These are phyloP conservation scores for Betta splendens DNA, from an alignment of 2,797 vertebrate species.

Conservation along the genomic window DNA sequence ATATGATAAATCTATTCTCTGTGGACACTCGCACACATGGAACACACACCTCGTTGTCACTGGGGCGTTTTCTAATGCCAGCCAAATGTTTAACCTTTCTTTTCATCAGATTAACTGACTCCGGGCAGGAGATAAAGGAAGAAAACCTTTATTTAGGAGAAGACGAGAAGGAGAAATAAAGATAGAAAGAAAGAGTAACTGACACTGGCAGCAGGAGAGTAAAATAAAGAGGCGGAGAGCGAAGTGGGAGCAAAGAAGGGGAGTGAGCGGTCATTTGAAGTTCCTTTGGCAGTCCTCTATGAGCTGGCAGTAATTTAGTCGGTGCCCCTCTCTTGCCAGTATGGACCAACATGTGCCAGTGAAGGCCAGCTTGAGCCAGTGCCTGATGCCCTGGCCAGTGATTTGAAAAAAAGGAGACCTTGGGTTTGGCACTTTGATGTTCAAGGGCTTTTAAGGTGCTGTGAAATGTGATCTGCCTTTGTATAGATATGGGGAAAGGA, in stretches of 20 bases:
- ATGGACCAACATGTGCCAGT: constrained; percentile 52
- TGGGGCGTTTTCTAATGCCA: constrained; percentile 45
- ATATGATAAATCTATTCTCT: constrained; percentile 35
- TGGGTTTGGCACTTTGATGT: constrained; percentile 59
- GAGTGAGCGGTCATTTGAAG: constrained; percentile 68
- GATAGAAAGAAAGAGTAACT: constrained; percentile 6
- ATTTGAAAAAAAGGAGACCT: constrained; percentile 35
- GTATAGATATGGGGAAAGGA: constrained; percentile 36
- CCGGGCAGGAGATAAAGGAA: constrained; percentile 43
- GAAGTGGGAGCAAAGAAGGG: constrained; percentile 42
- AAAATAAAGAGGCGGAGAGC: constrained; percentile 11
- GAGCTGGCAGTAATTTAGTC: constrained; percentile 62
- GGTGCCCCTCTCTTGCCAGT: constrained; percentile 43
- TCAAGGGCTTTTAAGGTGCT: constrained; percentile 50
- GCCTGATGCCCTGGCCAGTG: constrained; percentile 47
- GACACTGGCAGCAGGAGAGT: constrained; percentile 22
- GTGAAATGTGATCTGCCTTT: constrained; percentile 46
- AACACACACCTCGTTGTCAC: constrained; percentile 41
- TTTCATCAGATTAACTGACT: constrained; percentile 57
- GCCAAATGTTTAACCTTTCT: constrained; percentile 70
- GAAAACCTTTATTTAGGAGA: constrained; percentile 14
- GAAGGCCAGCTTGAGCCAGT: constrained; percentile 51
- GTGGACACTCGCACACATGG: constrained; percentile 18
- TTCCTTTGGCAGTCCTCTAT: constrained; percentile 70
- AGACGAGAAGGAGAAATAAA: constrained; percentile 16